phyloP scores from a whole-genome alignment of 1,140 invertebrate species.

The Drosophila equinoxialis region DNA sequence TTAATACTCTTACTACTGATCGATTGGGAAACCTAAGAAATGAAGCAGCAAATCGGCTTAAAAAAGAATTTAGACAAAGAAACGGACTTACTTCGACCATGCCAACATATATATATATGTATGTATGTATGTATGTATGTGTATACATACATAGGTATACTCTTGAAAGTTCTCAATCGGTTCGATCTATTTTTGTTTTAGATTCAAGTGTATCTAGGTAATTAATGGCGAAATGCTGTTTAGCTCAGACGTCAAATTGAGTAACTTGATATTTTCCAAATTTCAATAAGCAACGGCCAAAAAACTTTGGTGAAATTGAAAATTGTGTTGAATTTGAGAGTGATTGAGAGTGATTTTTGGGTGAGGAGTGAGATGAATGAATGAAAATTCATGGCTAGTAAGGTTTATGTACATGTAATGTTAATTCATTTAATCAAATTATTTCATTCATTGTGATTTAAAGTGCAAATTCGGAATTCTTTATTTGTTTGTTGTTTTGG shows the following conservation, averaged over 20 bases:
- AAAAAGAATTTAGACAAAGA: too few relatives aligned
- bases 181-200: too few relatives aligned
- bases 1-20: too few relatives aligned
- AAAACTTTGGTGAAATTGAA: not conserved
- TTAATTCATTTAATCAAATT: not conserved
- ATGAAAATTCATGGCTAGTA: not conserved
- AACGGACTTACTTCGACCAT: too few relatives aligned
- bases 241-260: not conserved
- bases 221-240: not conserved
- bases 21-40: too few relatives aligned
- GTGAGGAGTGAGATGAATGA: not conserved
- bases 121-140: too few relatives aligned
- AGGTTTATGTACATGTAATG: not conserved
- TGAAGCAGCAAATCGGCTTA: too few relatives aligned
- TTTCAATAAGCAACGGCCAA: slow-evolving; percentile 11
- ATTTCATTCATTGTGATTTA: not conserved
- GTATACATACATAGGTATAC: too few relatives aligned
- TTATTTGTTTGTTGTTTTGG: not conserved
- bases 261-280: not conserved
- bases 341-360: not conserved
- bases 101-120: too few relatives aligned
- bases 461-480: not conserved
- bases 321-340: not conserved
- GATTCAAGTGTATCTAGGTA: not conserved
- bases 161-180: too few relatives aligned